A percentile compares a stretch with the other conserved stretches of the same genome.
Evolutionary conservation across 2,888 invertebrate genomes (phyloP).

Genomic region (Mythimna vitellina): DNA sequence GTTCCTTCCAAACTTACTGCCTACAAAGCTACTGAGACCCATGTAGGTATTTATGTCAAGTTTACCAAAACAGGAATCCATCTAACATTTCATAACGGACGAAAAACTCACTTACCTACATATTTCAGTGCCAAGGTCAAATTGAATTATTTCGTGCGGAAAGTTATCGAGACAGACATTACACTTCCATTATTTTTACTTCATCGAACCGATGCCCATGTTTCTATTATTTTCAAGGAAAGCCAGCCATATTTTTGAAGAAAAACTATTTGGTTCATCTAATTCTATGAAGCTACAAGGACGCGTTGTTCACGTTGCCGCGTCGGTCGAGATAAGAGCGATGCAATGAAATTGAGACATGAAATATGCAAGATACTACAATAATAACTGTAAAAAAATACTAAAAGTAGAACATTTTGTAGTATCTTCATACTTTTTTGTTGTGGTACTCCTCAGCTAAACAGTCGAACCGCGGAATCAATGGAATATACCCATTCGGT

Average conservation of each 20-base stretch:
- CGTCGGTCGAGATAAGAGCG: neutral
- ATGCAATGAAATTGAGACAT: neutral
- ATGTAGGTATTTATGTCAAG: neutral
- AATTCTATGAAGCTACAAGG: constrained; percentile 1
- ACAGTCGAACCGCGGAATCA: too few relatives aligned
- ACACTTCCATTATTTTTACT: constrained; percentile 4
- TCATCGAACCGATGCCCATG: neutral
- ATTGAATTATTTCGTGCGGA: neutral
- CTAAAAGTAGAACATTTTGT: too few relatives aligned
- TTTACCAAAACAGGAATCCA: constrained; percentile 28
- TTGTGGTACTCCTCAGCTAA: too few relatives aligned
- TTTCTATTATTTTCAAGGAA: constrained; percentile 3
- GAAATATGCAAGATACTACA: too few relatives aligned
- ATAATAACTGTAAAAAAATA: too few relatives aligned
- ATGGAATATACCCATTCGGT: too few relatives aligned
- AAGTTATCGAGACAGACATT: neutral
- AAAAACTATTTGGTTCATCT: neutral
- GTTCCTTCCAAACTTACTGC: constrained; percentile 22
- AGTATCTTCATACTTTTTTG: too few relatives aligned
- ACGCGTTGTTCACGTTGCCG: neutral
- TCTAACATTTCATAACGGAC: constrained; percentile 17
- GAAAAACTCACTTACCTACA: neutral
- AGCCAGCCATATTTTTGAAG: neutral
- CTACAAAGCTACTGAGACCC: neutral
- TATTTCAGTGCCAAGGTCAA: constrained; percentile 18